Evolutionary conservation across 2,113 vertebrate species (phyloP), one percentile per base, ranked within the genome.

Genomic region (Pterocles burchelli): DNA sequence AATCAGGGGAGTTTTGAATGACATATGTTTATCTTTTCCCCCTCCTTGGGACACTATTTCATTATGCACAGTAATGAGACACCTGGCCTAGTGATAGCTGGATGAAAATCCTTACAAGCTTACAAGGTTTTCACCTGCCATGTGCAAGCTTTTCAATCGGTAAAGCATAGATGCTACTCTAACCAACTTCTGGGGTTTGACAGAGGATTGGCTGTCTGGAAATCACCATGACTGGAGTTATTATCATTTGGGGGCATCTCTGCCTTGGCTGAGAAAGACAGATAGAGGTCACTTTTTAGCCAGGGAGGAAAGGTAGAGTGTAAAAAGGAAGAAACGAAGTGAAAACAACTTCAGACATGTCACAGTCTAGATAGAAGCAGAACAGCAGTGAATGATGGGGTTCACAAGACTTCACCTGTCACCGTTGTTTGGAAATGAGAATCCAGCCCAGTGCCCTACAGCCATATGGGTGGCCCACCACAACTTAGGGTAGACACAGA

Each of bases 1-100:
- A 88, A 96, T 96, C 84, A 95, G 90, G 71, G 61, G 72, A 78
- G 55, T 93, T 97, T 87, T 96, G 92, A 66, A 57, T 74, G 94
- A 67, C 96, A 96, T 96, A 88, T 96, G 95, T 88, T 97, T 92
- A 71, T 81, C 61, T 92, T 65, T 80, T 68, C 46, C 71, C 63
- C 20, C 13, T 94, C 93, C 46, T 71, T 83, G 8, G 77, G 63
- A 91, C 82, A 86, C 62, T 85, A 11, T 80, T 90, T 93, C 63
- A 76, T 95, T 83, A 75, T 38, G 67, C 15, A 41, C 45, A 43
- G 57, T 83, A 93, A 93, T 89, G 63, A 94, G 66, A 86, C 82
- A 89, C 76, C 85, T 94, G 85, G 46, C 28, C 34, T 3, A 6
- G 55, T 65, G 55, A 41, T 63, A 82, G 49, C 71, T 89, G 87